phyloP scores from a whole-genome alignment of 2,888 invertebrate species.

The Spialia ferax region DNA sequence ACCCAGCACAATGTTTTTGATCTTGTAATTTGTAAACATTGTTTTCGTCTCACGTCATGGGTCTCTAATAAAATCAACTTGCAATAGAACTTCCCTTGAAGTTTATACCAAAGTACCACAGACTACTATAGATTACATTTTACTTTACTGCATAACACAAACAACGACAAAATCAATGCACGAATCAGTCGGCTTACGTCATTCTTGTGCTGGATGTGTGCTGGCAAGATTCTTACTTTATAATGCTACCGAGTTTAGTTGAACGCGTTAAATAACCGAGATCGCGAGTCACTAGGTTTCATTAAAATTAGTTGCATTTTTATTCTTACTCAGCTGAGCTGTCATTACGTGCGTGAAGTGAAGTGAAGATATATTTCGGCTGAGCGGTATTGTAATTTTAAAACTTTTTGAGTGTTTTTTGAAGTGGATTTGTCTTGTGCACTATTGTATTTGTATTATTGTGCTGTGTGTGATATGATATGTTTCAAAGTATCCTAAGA shows the following conservation, averaged over 20 bases:
- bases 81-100: too few species aligned
- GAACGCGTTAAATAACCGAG: constrained; percentile 39
- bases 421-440: constrained; percentile 18
- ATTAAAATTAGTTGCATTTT: constrained; percentile 38
- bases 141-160: background rate
- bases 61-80: too few species aligned
- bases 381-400: constrained; percentile 54
- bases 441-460: constrained; percentile 14
- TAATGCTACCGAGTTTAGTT: constrained; percentile 57
- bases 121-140: too few species aligned
- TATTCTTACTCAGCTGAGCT: constrained; percentile 22
- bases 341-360: constrained; percentile 49
- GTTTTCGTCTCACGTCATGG: too few species aligned
- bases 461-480: constrained; percentile 40
- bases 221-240: constrained; percentile 67
- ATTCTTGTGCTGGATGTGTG: constrained; percentile 66
- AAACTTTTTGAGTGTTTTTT: constrained; percentile 35
- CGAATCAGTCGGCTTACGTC: constrained; percentile 62
- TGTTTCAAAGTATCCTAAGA: background rate
- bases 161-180: constrained; percentile 46
- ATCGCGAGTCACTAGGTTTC: constrained; percentile 6
- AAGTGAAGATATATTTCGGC: constrained; percentile 56
- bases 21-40: too few species aligned
- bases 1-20: too few species aligned
- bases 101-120: too few species aligned